Conservation (phyloP, 2,888 invertebrate species). For the Dendrolimus pini region DNA sequence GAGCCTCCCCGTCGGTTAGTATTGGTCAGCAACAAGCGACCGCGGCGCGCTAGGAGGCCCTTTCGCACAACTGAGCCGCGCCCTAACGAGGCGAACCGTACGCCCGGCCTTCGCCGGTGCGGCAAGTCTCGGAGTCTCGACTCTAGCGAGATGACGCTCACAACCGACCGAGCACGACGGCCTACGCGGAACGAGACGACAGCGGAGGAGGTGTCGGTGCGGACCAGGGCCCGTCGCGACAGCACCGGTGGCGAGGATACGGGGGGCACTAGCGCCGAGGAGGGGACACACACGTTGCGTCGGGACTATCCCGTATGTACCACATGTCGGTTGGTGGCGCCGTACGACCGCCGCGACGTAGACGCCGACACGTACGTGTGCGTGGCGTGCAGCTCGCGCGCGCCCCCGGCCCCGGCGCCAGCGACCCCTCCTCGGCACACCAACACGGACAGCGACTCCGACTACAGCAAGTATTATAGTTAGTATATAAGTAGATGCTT, state of each 20-base stretch:
- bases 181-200: not conserved
- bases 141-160: constrained; percentile 85
- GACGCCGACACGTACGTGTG: constrained; percentile 31
- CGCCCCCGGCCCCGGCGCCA: constrained; percentile 20
- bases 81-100: constrained; percentile 33
- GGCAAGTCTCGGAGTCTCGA: constrained; percentile 91
- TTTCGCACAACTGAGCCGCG: constrained; percentile 43
- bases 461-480: constrained; percentile 77
- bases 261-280: constrained; percentile 37
- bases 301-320: constrained; percentile 41
- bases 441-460: constrained; percentile 58
- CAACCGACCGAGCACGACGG: constrained; percentile 9
- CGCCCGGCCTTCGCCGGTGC: constrained; percentile 79
- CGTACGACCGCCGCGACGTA: constrained; percentile 27
- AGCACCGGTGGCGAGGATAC: constrained; percentile 41
- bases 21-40: constrained; percentile 78
- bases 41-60: constrained; percentile 41
- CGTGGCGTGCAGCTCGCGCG: constrained; percentile 26
- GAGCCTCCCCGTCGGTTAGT: constrained; percentile 87
- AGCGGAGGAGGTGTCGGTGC: constrained; percentile 22
- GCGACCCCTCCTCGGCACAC: constrained; percentile 17
- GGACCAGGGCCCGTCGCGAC: constrained; percentile 34
- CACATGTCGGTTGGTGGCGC: constrained; percentile 36
- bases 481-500: constrained; percentile 70
- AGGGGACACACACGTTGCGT: constrained; percentile 25